phyloP scores from a whole-genome alignment of 2,797 vertebrate genomes.

The Varecia variegata region DNA sequence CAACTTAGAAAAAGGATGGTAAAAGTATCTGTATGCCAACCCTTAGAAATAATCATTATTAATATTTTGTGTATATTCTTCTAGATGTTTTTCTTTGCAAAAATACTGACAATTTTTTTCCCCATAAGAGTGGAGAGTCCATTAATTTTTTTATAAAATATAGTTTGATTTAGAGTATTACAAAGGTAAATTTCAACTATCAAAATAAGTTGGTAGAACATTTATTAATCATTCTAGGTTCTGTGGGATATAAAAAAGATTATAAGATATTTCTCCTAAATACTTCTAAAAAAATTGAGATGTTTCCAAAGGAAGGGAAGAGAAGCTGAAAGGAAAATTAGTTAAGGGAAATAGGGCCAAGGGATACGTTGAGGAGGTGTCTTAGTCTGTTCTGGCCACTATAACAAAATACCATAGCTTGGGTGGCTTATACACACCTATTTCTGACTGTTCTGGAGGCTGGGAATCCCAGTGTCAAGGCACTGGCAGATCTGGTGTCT shows the following conservation, averaged over 20 bases:
- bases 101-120: background rate
- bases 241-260: background rate
- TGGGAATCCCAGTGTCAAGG: background rate
- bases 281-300: background rate
- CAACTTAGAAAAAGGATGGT: background rate
- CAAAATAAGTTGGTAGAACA: background rate
- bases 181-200: background rate
- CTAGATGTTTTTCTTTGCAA: background rate
- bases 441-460: background rate
- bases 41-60: background rate
- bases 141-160: background rate
- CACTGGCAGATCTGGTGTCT: background rate
- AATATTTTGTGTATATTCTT: background rate
- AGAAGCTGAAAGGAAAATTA: background rate
- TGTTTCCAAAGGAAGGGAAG: background rate
- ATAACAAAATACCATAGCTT: background rate
- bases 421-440: background rate
- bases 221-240: background rate
- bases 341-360: background rate
- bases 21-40: background rate
- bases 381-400: background rate
- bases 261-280: background rate
- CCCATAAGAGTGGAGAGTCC: background rate
- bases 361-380: background rate
- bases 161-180: background rate